These are phyloP conservation scores for Sebastes itinus DNA, from an alignment of 2,797 vertebrate genomes.

Conservation along the genomic window DNA sequence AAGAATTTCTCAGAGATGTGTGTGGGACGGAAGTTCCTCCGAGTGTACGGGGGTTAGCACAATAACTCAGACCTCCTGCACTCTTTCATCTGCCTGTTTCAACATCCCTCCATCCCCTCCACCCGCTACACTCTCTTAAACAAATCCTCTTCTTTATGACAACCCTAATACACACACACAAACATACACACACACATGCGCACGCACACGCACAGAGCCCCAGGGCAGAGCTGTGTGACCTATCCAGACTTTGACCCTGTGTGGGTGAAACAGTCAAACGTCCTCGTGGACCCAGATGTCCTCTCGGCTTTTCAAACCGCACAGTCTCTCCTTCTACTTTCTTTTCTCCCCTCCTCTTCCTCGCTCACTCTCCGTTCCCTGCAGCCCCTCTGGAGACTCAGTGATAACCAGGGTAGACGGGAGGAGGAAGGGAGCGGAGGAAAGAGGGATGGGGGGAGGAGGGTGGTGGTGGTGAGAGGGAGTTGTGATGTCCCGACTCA, in stretches of 20 bases:
- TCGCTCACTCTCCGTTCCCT: conserved; percentile 50
- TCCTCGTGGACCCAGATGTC: conserved; percentile 63
- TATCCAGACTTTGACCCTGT: conserved; percentile 63
- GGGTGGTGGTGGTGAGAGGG: conserved; percentile 43
- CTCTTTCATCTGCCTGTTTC: conserved; percentile 70
- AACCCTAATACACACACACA: conserved; percentile 10
- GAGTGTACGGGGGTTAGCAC: conserved; percentile 61
- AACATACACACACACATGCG: neutral
- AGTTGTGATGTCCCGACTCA: conserved; percentile 83
- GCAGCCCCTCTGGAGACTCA: conserved; percentile 74
- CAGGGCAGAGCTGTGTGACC: conserved; percentile 49
- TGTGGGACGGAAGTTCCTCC: conserved; percentile 51
- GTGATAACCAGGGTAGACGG: conserved; percentile 75
- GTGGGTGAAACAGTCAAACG: conserved; percentile 62
- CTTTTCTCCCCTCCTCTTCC: conserved; percentile 42
- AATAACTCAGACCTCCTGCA: conserved; percentile 71
- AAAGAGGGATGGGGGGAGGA: conserved; percentile 40
- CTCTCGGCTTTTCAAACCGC: conserved; percentile 52
- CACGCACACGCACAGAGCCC: conserved; percentile 1
- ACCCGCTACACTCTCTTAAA: conserved; percentile 57
- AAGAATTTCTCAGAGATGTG: conserved; percentile 30
- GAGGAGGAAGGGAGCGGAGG: conserved; percentile 76
- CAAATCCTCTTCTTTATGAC: conserved; percentile 65
- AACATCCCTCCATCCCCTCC: conserved; percentile 56
- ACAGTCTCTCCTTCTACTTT: conserved; percentile 50